Evolutionary conservation across 2,888 invertebrate species (phyloP).

Genomic region (Oxycera nigricornis): DNA sequence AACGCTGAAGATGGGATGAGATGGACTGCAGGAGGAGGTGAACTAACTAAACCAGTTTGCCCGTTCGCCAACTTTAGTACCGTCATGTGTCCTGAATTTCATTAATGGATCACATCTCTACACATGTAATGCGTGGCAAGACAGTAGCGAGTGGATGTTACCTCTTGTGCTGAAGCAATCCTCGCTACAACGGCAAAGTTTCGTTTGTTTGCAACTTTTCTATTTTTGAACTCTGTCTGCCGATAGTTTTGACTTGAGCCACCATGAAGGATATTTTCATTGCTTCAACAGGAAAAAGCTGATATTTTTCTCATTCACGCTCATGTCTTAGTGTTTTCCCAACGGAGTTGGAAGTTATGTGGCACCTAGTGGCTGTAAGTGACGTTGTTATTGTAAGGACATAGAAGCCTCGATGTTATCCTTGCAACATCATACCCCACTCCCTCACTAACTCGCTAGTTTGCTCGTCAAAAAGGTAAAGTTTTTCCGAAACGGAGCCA

Average conservation of each 20-base stretch:
- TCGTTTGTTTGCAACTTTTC: conserved; percentile 34
- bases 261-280: conserved; percentile 26
- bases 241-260: conserved; percentile 28
- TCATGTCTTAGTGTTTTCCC: conserved; percentile 21
- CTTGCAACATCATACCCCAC: neutral
- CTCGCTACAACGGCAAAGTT: conserved; percentile 19
- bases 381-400: conserved; percentile 10
- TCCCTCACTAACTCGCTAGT: neutral
- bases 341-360: conserved; percentile 9
- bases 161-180: neutral
- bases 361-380: conserved; percentile 28
- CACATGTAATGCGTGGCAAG: conserved; percentile 34
- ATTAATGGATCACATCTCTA: conserved; percentile 39
- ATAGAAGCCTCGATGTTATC: neutral
- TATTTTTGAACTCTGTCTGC: conserved; percentile 28
- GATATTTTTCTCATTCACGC: conserved; percentile 32
- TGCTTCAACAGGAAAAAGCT: conserved; percentile 17
- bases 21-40: neutral
- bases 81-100: conserved; percentile 46
- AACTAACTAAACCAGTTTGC: conserved; percentile 40
- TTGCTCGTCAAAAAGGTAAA: conserved; percentile 6
- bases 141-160: conserved; percentile 11
- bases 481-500: neutral
- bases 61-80: conserved; percentile 30
- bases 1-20: neutral